Base-by-base conservation (phyloP, 2,888 invertebrate species). In the Cistogaster globosa region DNA sequence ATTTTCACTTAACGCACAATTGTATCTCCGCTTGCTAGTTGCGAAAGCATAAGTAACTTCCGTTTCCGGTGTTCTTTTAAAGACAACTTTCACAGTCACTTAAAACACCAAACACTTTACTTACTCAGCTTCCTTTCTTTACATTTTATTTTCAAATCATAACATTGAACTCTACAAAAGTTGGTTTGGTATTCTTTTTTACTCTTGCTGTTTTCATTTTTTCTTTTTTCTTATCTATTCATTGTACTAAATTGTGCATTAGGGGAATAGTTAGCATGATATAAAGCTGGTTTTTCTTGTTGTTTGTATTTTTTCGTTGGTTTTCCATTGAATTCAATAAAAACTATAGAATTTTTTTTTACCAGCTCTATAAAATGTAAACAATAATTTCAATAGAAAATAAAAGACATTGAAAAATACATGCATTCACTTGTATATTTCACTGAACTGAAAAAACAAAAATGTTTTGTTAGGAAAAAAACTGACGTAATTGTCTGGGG, bases 31-130 rank as follows among this genome's bases (percentile, higher is more conserved):
- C 14, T 32, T 55, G 38, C 45, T 26, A 71, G 55, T 38, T 48
- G 55, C 48, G 9, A 63, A 55, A 65, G 71, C 57, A 65, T 72
- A 63, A 79, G 71, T 36, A 72, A 79, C 79, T 57, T 79, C 71
- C 79, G 71, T 26, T 72, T 79, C 71, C 79, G 79, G 22, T 72
- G 57, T 72, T 65, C 57, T 51, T 72, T 58, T 72, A 58, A 45
- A 26, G 20, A 36, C 16, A 68, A 36, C 38, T 38, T 22, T 67
- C 48, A 26, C 26, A 57, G 45, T 67, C 58, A 53, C 11, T 11
- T 2, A 7, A 36, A 45, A 32, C 26, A 72, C 12, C 57, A 48
- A 18, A 45, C 9, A 26, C 53, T 32, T 16, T n/a, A n/a, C 12
- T 20, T 14, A 60, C 1, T 18, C 7, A 0, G 8, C 36, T 72